Percentiles rank a stretch among this genome's conserved stretches.
phyloP scores from a whole-genome alignment of 2,113 vertebrate species.

The Dunckerocampus dactyliophorus region DNA sequence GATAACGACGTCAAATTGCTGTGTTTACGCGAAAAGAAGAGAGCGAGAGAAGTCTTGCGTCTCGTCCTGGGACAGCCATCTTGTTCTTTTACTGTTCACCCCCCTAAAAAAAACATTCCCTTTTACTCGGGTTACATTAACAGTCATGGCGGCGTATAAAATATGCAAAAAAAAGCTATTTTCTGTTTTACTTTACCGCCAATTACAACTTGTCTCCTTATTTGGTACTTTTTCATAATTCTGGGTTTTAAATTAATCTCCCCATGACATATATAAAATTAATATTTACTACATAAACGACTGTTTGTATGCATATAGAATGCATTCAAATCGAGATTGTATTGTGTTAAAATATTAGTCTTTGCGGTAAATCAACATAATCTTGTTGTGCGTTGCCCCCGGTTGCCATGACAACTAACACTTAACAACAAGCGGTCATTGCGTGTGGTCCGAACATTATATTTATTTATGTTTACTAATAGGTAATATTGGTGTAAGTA shows the following conservation, averaged over 20 bases:
- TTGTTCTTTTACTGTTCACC: conserved; percentile 65
- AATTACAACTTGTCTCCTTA: too few relatives aligned
- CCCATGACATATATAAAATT: too few relatives aligned
- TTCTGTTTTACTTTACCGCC: not conserved
- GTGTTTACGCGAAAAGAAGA: conserved; percentile 32
- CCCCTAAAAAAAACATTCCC: conserved; percentile 35
- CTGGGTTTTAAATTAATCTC: too few relatives aligned
- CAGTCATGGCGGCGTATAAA: conserved; percentile 50
- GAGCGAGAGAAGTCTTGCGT: conserved; percentile 24
- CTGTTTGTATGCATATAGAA: not conserved
- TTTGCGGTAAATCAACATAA: conserved; percentile 6
- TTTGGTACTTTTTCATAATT: too few relatives aligned
- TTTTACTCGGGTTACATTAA: conserved; percentile 62
- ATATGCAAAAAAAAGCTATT: not conserved
- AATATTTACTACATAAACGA: not conserved
- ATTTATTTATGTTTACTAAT: not conserved
- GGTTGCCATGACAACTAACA: conserved; percentile 54
- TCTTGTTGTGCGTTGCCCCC: conserved; percentile 28
- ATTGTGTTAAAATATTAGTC: not conserved
- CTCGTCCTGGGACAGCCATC: conserved; percentile 72
- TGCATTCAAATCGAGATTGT: not conserved
- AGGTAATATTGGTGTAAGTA: too few relatives aligned
- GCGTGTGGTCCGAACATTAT: not conserved
- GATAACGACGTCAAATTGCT: not conserved
- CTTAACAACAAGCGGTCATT: not conserved